Evolutionary conservation across 1,140 invertebrate genomes (phyloP).

Genomic region (Magallana angulata): DNA sequence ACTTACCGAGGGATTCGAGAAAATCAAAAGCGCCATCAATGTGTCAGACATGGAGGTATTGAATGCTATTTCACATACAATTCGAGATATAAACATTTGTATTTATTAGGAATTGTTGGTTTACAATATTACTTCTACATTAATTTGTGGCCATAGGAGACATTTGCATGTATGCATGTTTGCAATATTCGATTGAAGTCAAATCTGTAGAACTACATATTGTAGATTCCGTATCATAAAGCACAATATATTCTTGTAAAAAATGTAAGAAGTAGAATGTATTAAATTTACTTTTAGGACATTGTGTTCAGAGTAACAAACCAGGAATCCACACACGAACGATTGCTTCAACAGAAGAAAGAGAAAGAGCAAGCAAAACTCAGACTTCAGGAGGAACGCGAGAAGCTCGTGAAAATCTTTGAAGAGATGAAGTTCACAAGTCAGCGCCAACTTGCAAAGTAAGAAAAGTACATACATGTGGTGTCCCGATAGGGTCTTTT

Average conservation of each 20-base stretch:
- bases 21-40: slow-evolving; percentile 62
- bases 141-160: background rate
- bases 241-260: too few relatives aligned
- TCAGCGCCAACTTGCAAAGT: slow-evolving; percentile 61
- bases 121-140: background rate
- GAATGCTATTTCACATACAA: background rate
- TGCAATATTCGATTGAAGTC: too few relatives aligned
- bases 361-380: slow-evolving; percentile 49
- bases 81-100: background rate
- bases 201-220: too few relatives aligned
- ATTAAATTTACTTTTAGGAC: slow-evolving; percentile 51
- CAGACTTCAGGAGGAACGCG: slow-evolving; percentile 56
- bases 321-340: slow-evolving; percentile 59
- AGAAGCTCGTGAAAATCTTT: slow-evolving; percentile 51
- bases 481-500: too few relatives aligned
- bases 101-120: background rate
- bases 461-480: background rate
- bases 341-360: slow-evolving; percentile 54
- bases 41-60: slow-evolving; percentile 66
- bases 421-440: slow-evolving; percentile 67
- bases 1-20: slow-evolving; percentile 64
- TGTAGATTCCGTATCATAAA: too few relatives aligned
- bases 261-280: too few relatives aligned
- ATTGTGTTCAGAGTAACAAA: slow-evolving; percentile 59
- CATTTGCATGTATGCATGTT: too few relatives aligned